A percentile compares a stretch with the other conserved stretches of the same genome.
Evolutionary conservation across 2,888 invertebrate species (phyloP).

Genomic region (Cryptocheilus praepositus): DNA sequence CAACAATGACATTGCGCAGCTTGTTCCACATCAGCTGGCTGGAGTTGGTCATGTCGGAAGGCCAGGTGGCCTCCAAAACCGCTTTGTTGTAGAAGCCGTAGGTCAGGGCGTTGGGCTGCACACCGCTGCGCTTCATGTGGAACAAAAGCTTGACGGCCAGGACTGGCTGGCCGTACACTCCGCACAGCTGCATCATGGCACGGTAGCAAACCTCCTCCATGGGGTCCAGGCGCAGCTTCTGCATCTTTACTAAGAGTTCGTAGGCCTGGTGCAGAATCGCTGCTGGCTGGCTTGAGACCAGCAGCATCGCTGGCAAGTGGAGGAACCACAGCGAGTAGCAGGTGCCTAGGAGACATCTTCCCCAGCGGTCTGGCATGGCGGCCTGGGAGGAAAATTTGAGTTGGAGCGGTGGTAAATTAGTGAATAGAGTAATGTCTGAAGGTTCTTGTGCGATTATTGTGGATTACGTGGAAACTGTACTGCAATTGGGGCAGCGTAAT

Average conservation of each 20-base stretch:
- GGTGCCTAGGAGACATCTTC: slow-evolving; percentile 90
- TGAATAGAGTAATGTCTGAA: no score
- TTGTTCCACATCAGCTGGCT: slow-evolving; percentile 95
- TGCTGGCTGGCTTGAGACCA: slow-evolving; percentile 76
- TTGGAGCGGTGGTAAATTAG: not conserved
- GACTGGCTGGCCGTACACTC: slow-evolving; percentile 94
- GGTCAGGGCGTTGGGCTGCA: slow-evolving; percentile 98
- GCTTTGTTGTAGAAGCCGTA: slow-evolving; percentile 91
- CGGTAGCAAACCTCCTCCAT: slow-evolving; percentile 98
- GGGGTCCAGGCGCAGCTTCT: slow-evolving; percentile 86
- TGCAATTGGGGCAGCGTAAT: no score
- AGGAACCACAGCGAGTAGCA: slow-evolving; percentile 98
- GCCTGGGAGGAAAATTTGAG: slow-evolving; percentile 66
- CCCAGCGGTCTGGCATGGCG: slow-evolving; percentile 91
- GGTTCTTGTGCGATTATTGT: no score
- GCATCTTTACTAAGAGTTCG: slow-evolving; percentile 91
- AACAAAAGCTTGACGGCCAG: slow-evolving; percentile 94
- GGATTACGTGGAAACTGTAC: no score
- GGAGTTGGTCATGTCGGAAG: slow-evolving; percentile 86
- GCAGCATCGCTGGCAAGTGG: slow-evolving; percentile 91
- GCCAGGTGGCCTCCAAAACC: slow-evolving; percentile 97
- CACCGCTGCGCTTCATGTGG: slow-evolving; percentile 93
- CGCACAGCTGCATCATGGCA: slow-evolving; percentile 98
- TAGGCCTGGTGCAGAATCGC: slow-evolving; percentile 80
- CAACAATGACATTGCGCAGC: slow-evolving; percentile 92